Conservation (phyloP, 2,797 vertebrate genomes). For the Amblyopsis hoosieri region DNA sequence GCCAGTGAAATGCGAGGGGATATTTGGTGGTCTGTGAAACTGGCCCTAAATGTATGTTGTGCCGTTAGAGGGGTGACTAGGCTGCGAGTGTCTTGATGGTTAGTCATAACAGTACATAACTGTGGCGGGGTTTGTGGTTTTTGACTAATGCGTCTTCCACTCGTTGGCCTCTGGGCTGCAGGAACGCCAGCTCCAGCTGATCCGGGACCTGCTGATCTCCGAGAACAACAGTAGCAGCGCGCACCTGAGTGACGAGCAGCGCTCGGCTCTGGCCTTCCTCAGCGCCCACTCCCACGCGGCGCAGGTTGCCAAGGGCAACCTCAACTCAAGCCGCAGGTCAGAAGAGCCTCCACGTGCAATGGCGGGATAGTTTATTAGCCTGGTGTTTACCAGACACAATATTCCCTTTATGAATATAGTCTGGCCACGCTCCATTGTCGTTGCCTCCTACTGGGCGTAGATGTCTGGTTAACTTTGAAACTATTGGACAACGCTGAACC, state of each 20-base stretch:
- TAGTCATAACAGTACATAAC: too few species aligned
- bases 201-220: constrained; percentile 88
- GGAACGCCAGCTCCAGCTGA: constrained; percentile 93
- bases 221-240: constrained; percentile 86
- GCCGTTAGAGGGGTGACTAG: too few species aligned
- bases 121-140: not conserved
- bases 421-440: too few species aligned
- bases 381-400: not conserved
- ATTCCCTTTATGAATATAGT: too few species aligned
- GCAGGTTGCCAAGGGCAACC: constrained; percentile 66
- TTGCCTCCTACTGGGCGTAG: too few species aligned
- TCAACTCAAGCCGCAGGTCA: constrained; percentile 85
- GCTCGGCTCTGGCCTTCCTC: constrained; percentile 90
- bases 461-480: too few species aligned
- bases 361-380: not conserved
- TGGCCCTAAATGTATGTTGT: too few species aligned
- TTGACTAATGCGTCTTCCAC: constrained; percentile 3
- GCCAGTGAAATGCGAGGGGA: too few species aligned
- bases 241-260: constrained; percentile 92
- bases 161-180: constrained; percentile 47
- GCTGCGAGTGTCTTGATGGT: too few species aligned
- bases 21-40: too few species aligned
- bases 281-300: constrained; percentile 82
- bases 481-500: too few species aligned
- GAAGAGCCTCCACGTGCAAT: constrained; percentile 1